These are phyloP conservation scores for Dynastes maya DNA, from an alignment of 2,888 invertebrate genomes.

Conservation along the genomic window DNA sequence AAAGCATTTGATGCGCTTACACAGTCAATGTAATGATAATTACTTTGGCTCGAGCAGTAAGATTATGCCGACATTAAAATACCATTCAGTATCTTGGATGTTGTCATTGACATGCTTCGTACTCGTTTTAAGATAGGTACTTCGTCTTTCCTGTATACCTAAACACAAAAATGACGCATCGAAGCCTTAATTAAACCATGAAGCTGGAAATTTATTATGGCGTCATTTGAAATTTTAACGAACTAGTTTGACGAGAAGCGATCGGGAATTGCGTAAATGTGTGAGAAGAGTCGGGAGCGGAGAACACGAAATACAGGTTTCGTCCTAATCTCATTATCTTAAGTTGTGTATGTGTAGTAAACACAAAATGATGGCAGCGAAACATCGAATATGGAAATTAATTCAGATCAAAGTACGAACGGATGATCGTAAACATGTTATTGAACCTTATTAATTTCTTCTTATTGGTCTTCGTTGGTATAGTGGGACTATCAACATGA, in stretches of 20 bases:
- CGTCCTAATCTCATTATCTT: slow-evolving; percentile 35
- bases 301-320: slow-evolving; percentile 43
- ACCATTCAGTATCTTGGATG: slow-evolving; percentile 16
- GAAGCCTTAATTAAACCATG: slow-evolving; percentile 45
- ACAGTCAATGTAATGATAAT: slow-evolving; percentile 23
- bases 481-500: background rate
- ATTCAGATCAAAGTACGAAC: slow-evolving; percentile 35
- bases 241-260: slow-evolving; percentile 36
- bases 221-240: slow-evolving; percentile 44
- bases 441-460: slow-evolving; percentile 44
- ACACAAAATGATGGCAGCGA: slow-evolving; percentile 39
- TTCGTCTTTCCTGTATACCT: background rate
- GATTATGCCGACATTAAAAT: slow-evolving; percentile 33
- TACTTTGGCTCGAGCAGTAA: slow-evolving; percentile 28
- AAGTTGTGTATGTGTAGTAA: slow-evolving; percentile 13
- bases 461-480: slow-evolving; percentile 10
- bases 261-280: slow-evolving; percentile 42
- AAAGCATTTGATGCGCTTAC: slow-evolving; percentile 20
- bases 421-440: slow-evolving; percentile 37
- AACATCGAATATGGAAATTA: slow-evolving; percentile 42
- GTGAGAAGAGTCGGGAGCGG: slow-evolving; percentile 38
- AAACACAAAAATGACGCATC: slow-evolving; percentile 40
- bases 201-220: slow-evolving; percentile 38
- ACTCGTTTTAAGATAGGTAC: background rate
- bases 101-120: slow-evolving; percentile 24